Conservation (phyloP, 53 echinoderm and acorn worm species). For the Echinarachnius parma region DNA sequence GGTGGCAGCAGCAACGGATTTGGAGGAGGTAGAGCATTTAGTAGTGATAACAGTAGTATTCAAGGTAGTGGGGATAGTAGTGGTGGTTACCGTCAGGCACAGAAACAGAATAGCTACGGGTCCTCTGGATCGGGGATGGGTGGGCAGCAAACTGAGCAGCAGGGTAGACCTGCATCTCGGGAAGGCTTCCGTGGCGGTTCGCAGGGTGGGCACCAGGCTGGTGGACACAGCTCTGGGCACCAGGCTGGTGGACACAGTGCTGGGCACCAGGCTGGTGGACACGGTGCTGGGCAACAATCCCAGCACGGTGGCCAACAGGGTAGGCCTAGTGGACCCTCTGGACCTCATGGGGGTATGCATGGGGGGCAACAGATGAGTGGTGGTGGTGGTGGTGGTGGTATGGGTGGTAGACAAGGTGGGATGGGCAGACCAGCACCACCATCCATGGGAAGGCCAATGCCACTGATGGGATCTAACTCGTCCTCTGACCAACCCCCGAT, state of each 20-base stretch:
- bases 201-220: background rate
- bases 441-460: conserved; percentile 23
- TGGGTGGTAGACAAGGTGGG: conserved; percentile 27
- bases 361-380: conserved; percentile 31
- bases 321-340: conserved; percentile 1
- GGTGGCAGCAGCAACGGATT: conserved; percentile 21
- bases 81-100: conserved; percentile 2
- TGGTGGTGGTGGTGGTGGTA: conserved; percentile 2
- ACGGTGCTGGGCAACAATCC: background rate
- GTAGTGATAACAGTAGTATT: background rate
- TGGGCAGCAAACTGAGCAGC: conserved; percentile 16
- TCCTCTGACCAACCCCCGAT: conserved; percentile 2
- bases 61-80: conserved; percentile 10
- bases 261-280: conserved; percentile 10
- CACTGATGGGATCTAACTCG: conserved; percentile 23
- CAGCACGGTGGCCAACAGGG: background rate
- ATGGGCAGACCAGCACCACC: background rate
- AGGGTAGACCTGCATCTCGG: background rate
- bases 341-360: conserved; percentile 9
- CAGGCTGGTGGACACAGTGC: conserved; percentile 23
- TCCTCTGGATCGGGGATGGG: conserved; percentile 6
- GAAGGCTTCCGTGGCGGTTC: conserved; percentile 15
- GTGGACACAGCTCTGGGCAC: conserved; percentile 4
- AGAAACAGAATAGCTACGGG: conserved; percentile 33
- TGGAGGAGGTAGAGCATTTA: conserved; percentile 7